Percentiles rank a stretch among this genome's conserved stretches.
phyloP scores from a whole-genome alignment of 2,888 invertebrate species.

The Digitonthophagus gazella region DNA sequence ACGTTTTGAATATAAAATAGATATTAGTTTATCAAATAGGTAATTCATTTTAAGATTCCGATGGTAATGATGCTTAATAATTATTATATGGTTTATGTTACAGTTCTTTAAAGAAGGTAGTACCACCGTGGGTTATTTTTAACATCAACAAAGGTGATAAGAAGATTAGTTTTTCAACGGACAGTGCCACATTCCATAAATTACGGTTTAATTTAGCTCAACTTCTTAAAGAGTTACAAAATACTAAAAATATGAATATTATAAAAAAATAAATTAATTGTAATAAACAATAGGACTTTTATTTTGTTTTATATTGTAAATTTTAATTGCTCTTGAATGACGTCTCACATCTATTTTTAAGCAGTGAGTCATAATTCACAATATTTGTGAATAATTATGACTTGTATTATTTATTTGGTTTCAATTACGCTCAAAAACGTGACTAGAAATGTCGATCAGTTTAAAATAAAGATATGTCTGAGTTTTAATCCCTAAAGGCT shows the following conservation, averaged over 20 bases:
- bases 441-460: no score
- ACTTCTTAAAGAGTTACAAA: constrained; percentile 42
- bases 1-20: constrained; percentile 46
- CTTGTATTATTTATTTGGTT: no score
- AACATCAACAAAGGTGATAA: constrained; percentile 39
- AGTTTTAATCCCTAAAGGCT: no score
- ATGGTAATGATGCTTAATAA: constrained; percentile 17
- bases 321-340: no score
- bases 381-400: no score
- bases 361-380: no score
- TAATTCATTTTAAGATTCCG: constrained; percentile 26
- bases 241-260: constrained; percentile 29
- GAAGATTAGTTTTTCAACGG: constrained; percentile 40
- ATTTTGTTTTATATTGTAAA: no score
- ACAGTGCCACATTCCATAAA: constrained; percentile 43
- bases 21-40: constrained; percentile 46
- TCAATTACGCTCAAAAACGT: no score
- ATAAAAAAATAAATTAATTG: constrained; percentile 28
- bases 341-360: no score
- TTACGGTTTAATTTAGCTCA: constrained; percentile 44
- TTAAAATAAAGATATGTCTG: no score
- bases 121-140: constrained; percentile 41
- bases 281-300: no score
- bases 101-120: constrained; percentile 39
- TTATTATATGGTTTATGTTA: constrained; percentile 30